Base-by-base conservation (phyloP, 2,797 vertebrate species). In the Lepus townsendii region DNA sequence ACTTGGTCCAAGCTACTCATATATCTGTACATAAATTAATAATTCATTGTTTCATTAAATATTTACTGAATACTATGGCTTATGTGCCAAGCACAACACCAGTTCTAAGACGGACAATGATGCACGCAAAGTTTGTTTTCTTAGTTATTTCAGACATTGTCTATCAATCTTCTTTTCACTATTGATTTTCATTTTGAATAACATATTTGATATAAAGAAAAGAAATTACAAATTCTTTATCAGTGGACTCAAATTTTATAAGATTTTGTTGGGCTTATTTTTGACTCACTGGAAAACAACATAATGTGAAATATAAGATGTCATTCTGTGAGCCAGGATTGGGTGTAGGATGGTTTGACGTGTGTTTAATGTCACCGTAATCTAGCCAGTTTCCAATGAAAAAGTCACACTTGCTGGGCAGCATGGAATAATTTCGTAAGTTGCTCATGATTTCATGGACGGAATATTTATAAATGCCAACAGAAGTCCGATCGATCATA, bases 21-120 rank as follows among this genome's bases (percentile, higher is more conserved):
- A 78, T 95, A 20, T 83, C 84, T 91, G 32, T n/a, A 77, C 69
- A 62, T 79, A 94, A 90, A 82, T 83, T 66, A 96, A 85, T 54
- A 83, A 97, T 84, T 35, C 63, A 89, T 54, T 71, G 27, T 91
- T 77, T 92, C 69, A 88, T 71, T 96, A 94, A 90, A 73, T 75
- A 90, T 71, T 86, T 75, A 71, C 12, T 2, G 30, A 83, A 65
- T 63, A 90, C 52, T 83, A 38, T 78, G 42, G 60, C 66, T 89
- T 92, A 42, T 50, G 17, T 77, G 52, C 50, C 73, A 83, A 80
- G 57, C 35, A 75, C 3, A 32, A 19, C 22, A 12, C 32, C 42
- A 78, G 16, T 71, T 94, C 71, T 84, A 78, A 94, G 6, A 75
- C 79, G 10, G 5, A 68, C 13, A 35, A 24, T 35, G 32, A 63